Evolutionary conservation across 2,888 invertebrate genomes (phyloP).

Genomic region (Noctua pronuba): DNA sequence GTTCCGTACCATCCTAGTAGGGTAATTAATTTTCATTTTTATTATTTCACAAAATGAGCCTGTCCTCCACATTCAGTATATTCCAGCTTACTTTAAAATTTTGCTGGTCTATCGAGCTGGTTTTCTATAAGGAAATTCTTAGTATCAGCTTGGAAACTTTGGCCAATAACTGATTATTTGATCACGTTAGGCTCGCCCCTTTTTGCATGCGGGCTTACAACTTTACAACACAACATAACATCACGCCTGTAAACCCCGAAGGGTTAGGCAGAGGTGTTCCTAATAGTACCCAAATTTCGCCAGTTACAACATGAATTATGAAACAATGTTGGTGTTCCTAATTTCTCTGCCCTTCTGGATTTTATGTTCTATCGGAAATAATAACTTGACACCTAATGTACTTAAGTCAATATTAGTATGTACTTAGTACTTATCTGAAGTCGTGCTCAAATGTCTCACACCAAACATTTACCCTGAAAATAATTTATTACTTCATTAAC

Average conservation of each 20-base stretch:
- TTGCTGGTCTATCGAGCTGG: too few relatives aligned
- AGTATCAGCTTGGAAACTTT: neutral
- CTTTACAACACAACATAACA: neutral
- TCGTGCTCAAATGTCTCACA: conserved; percentile 43
- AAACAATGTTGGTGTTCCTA: neutral
- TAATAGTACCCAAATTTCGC: too few relatives aligned
- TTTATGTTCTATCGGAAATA: neutral
- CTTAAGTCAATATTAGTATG: neutral
- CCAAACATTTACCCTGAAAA: conserved; percentile 18
- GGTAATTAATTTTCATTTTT: too few relatives aligned
- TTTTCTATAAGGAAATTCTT: neutral
- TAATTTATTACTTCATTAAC: conserved; percentile 57
- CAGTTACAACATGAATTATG: too few relatives aligned
- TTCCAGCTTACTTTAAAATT: too few relatives aligned
- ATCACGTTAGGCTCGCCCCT: neutral
- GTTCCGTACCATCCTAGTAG: too few relatives aligned
- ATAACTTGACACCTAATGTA: neutral
- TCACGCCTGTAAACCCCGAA: too few relatives aligned
- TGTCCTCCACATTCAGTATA: too few relatives aligned
- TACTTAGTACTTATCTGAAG: conserved; percentile 3
- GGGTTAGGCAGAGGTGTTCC: too few relatives aligned
- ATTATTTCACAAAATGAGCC: too few relatives aligned
- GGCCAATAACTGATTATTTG: neutral
- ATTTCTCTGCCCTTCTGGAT: neutral
- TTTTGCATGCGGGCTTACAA: neutral